Conservation (phyloP, 2,888 invertebrate genomes). For the Tenthredo distinguenda region DNA sequence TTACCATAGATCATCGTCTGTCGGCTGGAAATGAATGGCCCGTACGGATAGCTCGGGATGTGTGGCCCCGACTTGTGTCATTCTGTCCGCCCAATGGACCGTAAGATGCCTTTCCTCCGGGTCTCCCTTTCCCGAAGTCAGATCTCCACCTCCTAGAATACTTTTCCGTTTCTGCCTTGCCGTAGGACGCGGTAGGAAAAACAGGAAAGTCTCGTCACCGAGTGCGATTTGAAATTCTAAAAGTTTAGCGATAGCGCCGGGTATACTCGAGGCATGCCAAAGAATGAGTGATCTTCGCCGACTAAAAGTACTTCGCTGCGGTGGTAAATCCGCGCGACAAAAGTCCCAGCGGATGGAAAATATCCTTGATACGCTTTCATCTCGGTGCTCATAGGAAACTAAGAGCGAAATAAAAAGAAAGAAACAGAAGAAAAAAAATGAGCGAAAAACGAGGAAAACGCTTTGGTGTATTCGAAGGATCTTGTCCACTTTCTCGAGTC, state of each 20-base stretch:
- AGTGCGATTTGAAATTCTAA: conserved; percentile 68
- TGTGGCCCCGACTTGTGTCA: conserved; percentile 72
- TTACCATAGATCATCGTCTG: conserved; percentile 75
- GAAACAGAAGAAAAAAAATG: not conserved
- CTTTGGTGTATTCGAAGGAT: conserved; percentile 6
- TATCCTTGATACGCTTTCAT: conserved; percentile 26
- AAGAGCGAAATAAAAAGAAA: not conserved
- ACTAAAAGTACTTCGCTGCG: conserved; percentile 30
- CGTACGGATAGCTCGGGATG: conserved; percentile 60
- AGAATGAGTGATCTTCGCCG: conserved; percentile 48
- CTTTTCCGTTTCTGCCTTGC: conserved; percentile 55
- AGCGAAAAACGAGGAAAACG: not conserved
- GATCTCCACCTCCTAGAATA: conserved; percentile 59
- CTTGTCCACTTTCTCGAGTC: conserved; percentile 25
- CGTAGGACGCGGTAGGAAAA: conserved; percentile 52
- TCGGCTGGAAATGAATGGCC: conserved; percentile 72
- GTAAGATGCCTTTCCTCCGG: conserved; percentile 67
- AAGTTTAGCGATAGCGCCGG: conserved; percentile 70
- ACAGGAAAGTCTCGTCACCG: conserved; percentile 63
- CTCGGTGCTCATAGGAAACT: not conserved
- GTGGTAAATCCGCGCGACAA: conserved; percentile 5
- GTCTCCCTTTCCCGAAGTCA: conserved; percentile 21
- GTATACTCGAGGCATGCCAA: conserved; percentile 53
- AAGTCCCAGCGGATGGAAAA: not conserved
- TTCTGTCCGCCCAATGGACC: conserved; percentile 75